Base-by-base conservation (phyloP, 2,113 vertebrate species). In the Pelusios castaneus region DNA sequence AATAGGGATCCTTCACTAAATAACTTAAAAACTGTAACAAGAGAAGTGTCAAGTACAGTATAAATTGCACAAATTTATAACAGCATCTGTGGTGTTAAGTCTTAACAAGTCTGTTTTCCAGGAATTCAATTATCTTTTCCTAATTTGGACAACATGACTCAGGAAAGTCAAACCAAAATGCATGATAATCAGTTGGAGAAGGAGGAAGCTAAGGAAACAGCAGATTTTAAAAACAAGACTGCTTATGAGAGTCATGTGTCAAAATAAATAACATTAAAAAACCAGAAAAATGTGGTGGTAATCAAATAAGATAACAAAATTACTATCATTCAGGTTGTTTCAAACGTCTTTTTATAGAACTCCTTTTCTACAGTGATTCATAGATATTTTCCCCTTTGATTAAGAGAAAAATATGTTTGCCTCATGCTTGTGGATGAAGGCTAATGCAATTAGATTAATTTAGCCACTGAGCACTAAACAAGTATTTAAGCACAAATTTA, bases 381-480 rank as follows among this genome's bases (percentile, higher is more conserved):
- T 87, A 81, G 80, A 88, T 60, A 60, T 90, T 93, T 87, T 90
- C 34, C 84, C 73, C 88, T 79, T 0, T 79, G 55, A 19, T 81
- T 88, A 92, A 88, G 73, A 85, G 78, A 87, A 95, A 92, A 92
- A 52, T 55, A 81, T n/a, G n/a, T 87, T 38, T 83, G 58, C 38
- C 83, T 92, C 91, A 73, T 89, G 83, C 94, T 95, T 93, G 70
- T 88, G 79, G 91, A 89, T 1, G 1, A 87, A 90, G 95, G 91
- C 82, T 49, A 93, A 78, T 89, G 85, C 0, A 1, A 54, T 43
- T 76, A 76, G 41, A 45, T 76, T 96, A 80, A 82, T 55, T 86
- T 51, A 92, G 67, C 67, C 93, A 96, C 89, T 76, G 73, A 95
- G 88, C 84, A 94, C 24, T 93, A 93, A 95, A 93, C 94, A 95